Percentiles rank a stretch among this genome's conserved stretches.
phyloP scores from a whole-genome alignment of 2,888 invertebrate species.

The Hecatera dysodea region DNA sequence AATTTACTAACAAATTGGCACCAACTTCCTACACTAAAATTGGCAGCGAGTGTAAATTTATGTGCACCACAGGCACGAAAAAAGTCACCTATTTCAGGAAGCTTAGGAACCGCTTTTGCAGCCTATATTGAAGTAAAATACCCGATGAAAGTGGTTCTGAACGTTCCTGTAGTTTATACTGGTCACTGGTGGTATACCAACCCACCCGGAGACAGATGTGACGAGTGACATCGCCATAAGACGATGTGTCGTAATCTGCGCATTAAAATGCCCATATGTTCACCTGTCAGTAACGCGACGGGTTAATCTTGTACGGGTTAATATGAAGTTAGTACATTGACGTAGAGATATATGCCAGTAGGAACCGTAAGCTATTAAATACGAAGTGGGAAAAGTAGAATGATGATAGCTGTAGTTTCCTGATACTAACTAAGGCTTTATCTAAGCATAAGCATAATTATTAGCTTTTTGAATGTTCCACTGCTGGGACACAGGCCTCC shows the following conservation, averaged over 20 bases:
- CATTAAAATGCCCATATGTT: conserved; percentile 45
- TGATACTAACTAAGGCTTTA: background rate
- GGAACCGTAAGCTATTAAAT: background rate
- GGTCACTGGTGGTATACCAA: conserved; percentile 13
- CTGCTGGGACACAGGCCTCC: too few relatives aligned
- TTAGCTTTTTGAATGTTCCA: too few relatives aligned
- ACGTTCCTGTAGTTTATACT: conserved; percentile 38
- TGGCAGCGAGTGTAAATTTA: conserved; percentile 35
- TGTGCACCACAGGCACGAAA: conserved; percentile 14
- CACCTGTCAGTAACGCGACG: conserved; percentile 36
- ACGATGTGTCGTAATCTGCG: conserved; percentile 54
- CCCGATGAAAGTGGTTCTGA: conserved; percentile 52
- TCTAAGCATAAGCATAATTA: too few relatives aligned
- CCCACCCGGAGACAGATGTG: conserved; percentile 61
- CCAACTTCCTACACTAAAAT: conserved; percentile 36
- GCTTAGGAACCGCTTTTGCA: conserved; percentile 17
- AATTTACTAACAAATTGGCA: background rate
- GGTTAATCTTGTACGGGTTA: conserved; percentile 41
- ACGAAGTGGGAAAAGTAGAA: background rate
- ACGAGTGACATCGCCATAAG: conserved; percentile 65
- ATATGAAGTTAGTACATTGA: conserved; percentile 10
- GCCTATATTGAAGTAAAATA: conserved; percentile 14
- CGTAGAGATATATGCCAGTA: background rate
- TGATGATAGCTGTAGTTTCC: background rate
- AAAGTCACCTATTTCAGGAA: conserved; percentile 48